A percentile compares a stretch with the other conserved stretches of the same genome.
phyloP scores from a whole-genome alignment of 1,140 invertebrate genomes.

The Macrocentrus cingulum region DNA sequence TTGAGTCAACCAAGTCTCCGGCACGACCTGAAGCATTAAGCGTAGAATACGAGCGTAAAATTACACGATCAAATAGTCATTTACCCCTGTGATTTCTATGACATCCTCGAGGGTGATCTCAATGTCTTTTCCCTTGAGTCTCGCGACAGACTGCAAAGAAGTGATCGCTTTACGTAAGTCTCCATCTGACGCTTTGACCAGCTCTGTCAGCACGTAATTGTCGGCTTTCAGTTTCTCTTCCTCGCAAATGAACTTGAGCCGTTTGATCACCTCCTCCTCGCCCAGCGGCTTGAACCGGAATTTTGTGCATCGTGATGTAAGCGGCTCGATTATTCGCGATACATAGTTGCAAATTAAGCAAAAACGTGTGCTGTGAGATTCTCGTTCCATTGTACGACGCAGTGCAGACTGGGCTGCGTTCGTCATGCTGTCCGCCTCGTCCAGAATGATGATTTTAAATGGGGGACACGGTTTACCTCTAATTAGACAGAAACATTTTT shows the following conservation, averaged over 20 bases:
- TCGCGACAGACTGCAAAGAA: constrained; percentile 84
- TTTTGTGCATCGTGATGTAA: constrained; percentile 97
- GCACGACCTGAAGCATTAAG: constrained; percentile 62
- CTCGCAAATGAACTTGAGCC: constrained; percentile 79
- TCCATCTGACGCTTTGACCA: constrained; percentile 88
- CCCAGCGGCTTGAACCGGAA: constrained; percentile 94
- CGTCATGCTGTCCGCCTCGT: constrained; percentile 99
- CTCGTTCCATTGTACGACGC: constrained; percentile 96
- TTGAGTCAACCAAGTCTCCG: constrained; percentile 66
- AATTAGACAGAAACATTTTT: constrained; percentile 40
- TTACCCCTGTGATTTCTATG: constrained; percentile 75
- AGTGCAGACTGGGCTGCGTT: constrained; percentile 89
- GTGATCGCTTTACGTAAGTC: constrained; percentile 95
- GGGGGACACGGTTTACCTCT: constrained; percentile 87
- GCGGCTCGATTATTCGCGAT: constrained; percentile 94
- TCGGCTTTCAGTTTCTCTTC: constrained; percentile 79
- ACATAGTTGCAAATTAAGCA: constrained; percentile 99
- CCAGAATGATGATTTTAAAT: constrained; percentile 96
- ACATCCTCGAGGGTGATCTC: constrained; percentile 70
- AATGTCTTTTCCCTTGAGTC: constrained; percentile 67
- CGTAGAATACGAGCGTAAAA: too few relatives aligned
- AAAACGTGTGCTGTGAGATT: constrained; percentile 93
- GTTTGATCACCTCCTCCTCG: constrained; percentile 67
- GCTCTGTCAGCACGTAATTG: constrained; percentile 68
- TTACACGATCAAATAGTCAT: constrained; percentile 24